phyloP scores from a whole-genome alignment of 2,888 invertebrate species.

The Mythimna albipuncta region DNA sequence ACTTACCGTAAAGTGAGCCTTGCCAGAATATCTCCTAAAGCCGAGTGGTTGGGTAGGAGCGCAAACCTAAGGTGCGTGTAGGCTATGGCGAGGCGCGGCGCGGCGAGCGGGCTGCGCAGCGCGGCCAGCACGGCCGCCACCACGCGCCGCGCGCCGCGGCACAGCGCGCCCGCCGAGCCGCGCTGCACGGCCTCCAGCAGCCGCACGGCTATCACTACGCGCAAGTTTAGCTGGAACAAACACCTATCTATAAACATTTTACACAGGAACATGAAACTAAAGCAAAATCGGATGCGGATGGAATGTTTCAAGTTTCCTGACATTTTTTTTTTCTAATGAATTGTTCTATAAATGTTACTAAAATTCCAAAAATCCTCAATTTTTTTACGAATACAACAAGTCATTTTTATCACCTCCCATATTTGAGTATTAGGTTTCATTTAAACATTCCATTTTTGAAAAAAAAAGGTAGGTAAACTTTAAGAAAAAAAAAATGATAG shows the following conservation, averaged over 20 bases:
- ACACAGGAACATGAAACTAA: too few relatives aligned
- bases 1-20: constrained; percentile 92
- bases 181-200: constrained; percentile 89
- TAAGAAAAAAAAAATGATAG: too few relatives aligned
- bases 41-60: constrained; percentile 79
- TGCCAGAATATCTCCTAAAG: constrained; percentile 92
- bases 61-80: constrained; percentile 90
- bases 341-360: too few relatives aligned
- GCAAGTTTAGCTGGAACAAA: constrained; percentile 73
- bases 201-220: constrained; percentile 75
- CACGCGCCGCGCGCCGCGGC: constrained; percentile 72
- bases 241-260: background rate
- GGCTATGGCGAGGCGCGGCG: constrained; percentile 90
- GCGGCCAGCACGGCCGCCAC: constrained; percentile 90
- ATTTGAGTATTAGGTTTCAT: too few relatives aligned
- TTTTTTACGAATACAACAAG: too few relatives aligned
- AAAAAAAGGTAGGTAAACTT: too few relatives aligned
- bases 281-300: too few relatives aligned
- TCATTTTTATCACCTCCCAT: too few relatives aligned
- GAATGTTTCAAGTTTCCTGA: too few relatives aligned
- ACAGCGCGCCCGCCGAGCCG: constrained; percentile 84
- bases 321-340: too few relatives aligned
- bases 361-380: too few relatives aligned
- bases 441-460: too few relatives aligned
- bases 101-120: constrained; percentile 94